phyloP scores from a whole-genome alignment of 2,888 invertebrate genomes.

The Tetanocera ferruginea region DNA sequence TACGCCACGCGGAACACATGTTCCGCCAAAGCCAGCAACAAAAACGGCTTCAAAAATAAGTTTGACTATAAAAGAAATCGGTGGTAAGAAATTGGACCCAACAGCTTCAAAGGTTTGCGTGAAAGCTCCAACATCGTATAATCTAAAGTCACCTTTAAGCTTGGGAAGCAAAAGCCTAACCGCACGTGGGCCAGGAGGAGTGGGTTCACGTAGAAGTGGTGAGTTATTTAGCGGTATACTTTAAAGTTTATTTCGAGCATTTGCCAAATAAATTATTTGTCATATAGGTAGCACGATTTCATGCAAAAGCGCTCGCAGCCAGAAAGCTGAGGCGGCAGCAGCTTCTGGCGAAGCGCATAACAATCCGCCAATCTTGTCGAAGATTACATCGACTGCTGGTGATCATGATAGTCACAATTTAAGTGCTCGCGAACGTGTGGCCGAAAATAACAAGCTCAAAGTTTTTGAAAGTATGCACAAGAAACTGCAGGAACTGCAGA shows the following conservation, averaged over 20 bases:
- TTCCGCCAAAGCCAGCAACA: slow-evolving; percentile 21
- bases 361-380: slow-evolving; percentile 23
- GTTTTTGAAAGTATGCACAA: slow-evolving; percentile 43
- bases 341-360: not conserved
- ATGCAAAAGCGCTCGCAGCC: slow-evolving; percentile 35
- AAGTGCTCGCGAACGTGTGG: slow-evolving; percentile 42
- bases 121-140: slow-evolving; percentile 29
- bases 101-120: slow-evolving; percentile 35
- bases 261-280: not conserved
- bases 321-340: slow-evolving; percentile 21
- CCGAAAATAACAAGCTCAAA: slow-evolving; percentile 43
- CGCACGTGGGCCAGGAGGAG: not conserved
- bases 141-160: slow-evolving; percentile 17
- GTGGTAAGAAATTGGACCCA: slow-evolving; percentile 37
- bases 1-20: slow-evolving; percentile 27
- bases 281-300: slow-evolving; percentile 44
- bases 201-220: slow-evolving; percentile 42
- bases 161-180: slow-evolving; percentile 3
- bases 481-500: slow-evolving; percentile 48
- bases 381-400: slow-evolving; percentile 46
- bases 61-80: slow-evolving; percentile 38
- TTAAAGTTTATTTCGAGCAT: no score
- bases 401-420: slow-evolving; percentile 42
- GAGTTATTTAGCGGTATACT: not conserved
- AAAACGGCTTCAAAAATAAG: slow-evolving; percentile 41